Evolutionary conservation across 1,140 invertebrate species (phyloP).

Genomic region (Bombus superbus): DNA sequence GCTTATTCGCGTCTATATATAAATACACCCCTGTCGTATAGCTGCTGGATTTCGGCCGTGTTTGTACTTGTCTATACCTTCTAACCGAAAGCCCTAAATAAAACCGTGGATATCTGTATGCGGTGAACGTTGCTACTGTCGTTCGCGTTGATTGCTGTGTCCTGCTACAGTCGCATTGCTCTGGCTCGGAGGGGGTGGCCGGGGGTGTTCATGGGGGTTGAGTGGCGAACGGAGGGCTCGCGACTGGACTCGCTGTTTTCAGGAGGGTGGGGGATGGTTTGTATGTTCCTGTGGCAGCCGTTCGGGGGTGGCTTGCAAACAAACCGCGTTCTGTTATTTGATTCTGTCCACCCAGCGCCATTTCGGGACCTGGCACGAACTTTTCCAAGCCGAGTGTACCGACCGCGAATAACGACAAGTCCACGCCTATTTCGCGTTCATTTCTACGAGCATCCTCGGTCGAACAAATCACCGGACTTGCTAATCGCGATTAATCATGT

Average conservation of each 20-base stretch:
- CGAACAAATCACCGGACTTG: background rate
- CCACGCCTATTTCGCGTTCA: slow-evolving; percentile 29
- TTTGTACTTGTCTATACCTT: slow-evolving; percentile 55
- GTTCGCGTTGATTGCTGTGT: slow-evolving; percentile 67
- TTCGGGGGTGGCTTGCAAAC: slow-evolving; percentile 72
- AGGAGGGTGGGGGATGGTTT: slow-evolving; percentile 44
- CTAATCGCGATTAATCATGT: background rate
- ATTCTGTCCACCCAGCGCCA: slow-evolving; percentile 65
- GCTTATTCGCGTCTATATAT: background rate
- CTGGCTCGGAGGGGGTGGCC: slow-evolving; percentile 15
- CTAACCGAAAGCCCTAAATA: slow-evolving; percentile 69
- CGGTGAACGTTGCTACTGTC: slow-evolving; percentile 57
- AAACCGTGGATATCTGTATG: slow-evolving; percentile 68
- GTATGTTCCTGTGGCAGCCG: slow-evolving; percentile 62
- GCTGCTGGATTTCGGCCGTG: slow-evolving; percentile 3
- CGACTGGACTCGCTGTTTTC: slow-evolving; percentile 45
- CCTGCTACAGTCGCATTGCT: slow-evolving; percentile 52
- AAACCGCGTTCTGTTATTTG: slow-evolving; percentile 77
- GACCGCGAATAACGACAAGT: slow-evolving; percentile 45
- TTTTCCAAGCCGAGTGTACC: slow-evolving; percentile 52
- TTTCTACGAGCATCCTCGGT: slow-evolving; percentile 3
- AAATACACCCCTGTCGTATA: background rate
- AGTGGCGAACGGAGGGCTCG: slow-evolving; percentile 18
- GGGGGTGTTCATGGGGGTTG: background rate
- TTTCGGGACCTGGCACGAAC: slow-evolving; percentile 53